phyloP scores from a whole-genome alignment of 2,797 vertebrate species.

The Natrix natrix region DNA sequence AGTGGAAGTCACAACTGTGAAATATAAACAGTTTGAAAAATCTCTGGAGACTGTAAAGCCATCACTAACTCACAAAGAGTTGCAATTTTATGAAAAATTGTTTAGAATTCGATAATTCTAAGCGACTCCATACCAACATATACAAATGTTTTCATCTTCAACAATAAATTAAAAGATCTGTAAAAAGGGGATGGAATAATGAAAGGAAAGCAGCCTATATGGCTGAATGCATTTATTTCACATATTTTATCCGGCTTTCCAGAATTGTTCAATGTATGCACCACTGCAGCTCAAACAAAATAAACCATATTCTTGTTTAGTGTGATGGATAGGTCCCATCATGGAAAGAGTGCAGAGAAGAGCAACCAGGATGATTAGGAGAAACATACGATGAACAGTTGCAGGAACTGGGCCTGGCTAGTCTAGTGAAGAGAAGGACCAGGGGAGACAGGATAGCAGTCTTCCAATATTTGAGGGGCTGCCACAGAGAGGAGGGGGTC shows the following conservation, averaged over 20 bases:
- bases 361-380: no score
- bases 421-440: no score
- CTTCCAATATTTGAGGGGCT: no score
- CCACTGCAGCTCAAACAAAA: background rate
- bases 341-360: no score
- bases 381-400: no score
- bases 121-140: background rate
- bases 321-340: background rate
- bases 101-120: conserved; percentile 54
- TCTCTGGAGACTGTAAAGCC: conserved; percentile 77
- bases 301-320: background rate
- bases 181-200: background rate
- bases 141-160: no score
- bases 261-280: background rate
- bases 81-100: conserved; percentile 76
- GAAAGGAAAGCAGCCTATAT: background rate
- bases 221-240: background rate
- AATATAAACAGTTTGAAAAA: conserved; percentile 78
- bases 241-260: background rate
- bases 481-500: no score
- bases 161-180: no score
- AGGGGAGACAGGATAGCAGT: no score
- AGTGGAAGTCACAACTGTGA: conserved; percentile 78
- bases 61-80: conserved; percentile 78
- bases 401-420: no score